Evolutionary conservation across 2,888 invertebrate species (phyloP).

Genomic region (Drosophila peninsularis): DNA sequence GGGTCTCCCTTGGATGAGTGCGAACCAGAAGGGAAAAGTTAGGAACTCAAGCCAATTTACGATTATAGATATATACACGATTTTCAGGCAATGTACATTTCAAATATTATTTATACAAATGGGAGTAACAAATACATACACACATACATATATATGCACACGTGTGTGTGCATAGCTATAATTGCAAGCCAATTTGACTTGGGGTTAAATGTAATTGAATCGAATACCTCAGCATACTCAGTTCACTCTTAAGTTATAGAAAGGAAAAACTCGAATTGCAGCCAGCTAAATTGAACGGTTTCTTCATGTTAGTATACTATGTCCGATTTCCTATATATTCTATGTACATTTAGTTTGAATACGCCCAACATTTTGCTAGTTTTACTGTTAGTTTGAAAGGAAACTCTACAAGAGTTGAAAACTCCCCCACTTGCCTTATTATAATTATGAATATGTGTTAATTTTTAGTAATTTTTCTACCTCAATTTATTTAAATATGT

Average conservation of each 20-base stretch:
- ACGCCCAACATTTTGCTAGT: constrained; percentile 52
- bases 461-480: constrained; percentile 80
- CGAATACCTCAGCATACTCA: constrained; percentile 76
- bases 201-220: constrained; percentile 51
- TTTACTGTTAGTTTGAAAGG: constrained; percentile 66
- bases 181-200: constrained; percentile 27
- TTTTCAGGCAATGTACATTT: constrained; percentile 47
- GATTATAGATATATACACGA: constrained; percentile 12
- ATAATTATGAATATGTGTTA: constrained; percentile 73
- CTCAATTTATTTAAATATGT: constrained; percentile 70
- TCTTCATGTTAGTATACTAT: constrained; percentile 31
- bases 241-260: constrained; percentile 30
- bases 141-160: constrained; percentile 10
- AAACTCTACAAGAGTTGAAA: constrained; percentile 71
- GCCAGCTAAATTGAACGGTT: constrained; percentile 30
- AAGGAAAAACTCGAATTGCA: constrained; percentile 8
- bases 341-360: constrained; percentile 53
- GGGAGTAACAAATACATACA: constrained; percentile 22
- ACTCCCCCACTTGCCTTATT: constrained; percentile 69
- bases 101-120: constrained; percentile 42
- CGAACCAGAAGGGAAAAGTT: background rate
- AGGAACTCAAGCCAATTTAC: constrained; percentile 8
- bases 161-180: constrained; percentile 21
- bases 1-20: constrained; percentile 40
- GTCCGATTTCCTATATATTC: constrained; percentile 32